A percentile compares a stretch with the other conserved stretches of the same genome.
phyloP scores from a whole-genome alignment of 2,113 vertebrate genomes.

The Phocoena phocoena region DNA sequence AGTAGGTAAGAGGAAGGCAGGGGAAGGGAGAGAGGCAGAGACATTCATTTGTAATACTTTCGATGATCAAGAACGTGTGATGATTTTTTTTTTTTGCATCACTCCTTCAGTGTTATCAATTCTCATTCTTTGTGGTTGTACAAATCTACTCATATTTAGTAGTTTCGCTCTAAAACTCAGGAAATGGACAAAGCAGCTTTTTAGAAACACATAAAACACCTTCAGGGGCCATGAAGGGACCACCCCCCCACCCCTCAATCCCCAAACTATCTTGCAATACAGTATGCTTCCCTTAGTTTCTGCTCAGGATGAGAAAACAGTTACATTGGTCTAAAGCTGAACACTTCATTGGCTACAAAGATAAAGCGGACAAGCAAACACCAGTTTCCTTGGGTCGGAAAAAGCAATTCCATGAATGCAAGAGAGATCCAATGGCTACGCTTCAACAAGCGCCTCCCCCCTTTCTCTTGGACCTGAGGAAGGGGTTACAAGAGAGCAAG shows the following conservation, averaged over 20 bases:
- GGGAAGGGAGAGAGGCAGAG: constrained; percentile 9
- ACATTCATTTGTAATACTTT: constrained; percentile 60
- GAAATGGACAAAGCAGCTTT: constrained; percentile 72
- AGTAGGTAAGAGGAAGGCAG: constrained; percentile 11
- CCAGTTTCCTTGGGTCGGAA: constrained; percentile 40
- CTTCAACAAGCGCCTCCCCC: constrained; percentile 10
- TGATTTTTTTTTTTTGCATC: constrained; percentile 50
- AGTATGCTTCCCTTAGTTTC: constrained; percentile 58
- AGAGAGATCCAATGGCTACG: constrained; percentile 62
- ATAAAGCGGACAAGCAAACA: constrained; percentile 73
- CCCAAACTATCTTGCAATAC: constrained; percentile 60
- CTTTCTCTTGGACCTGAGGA: constrained; percentile 60
- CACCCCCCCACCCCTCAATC: neutral
- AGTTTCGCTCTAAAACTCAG: constrained; percentile 65
- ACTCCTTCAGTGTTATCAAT: constrained; percentile 55
- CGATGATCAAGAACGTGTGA: constrained; percentile 40
- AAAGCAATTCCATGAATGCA: constrained; percentile 66
- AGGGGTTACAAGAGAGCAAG: constrained; percentile 67
- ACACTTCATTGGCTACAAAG: constrained; percentile 71
- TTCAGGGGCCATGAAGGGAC: constrained; percentile 23
- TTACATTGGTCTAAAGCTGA: constrained; percentile 71
- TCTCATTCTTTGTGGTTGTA: constrained; percentile 63
- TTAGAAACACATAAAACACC: constrained; percentile 69
- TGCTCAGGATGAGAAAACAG: constrained; percentile 65
- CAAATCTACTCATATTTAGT: constrained; percentile 76